Percentiles rank a stretch among this genome's conserved stretches.
These are phyloP conservation scores for Lineus longissimus DNA, from an alignment of 1,140 invertebrate species.

Conservation along the genomic window DNA sequence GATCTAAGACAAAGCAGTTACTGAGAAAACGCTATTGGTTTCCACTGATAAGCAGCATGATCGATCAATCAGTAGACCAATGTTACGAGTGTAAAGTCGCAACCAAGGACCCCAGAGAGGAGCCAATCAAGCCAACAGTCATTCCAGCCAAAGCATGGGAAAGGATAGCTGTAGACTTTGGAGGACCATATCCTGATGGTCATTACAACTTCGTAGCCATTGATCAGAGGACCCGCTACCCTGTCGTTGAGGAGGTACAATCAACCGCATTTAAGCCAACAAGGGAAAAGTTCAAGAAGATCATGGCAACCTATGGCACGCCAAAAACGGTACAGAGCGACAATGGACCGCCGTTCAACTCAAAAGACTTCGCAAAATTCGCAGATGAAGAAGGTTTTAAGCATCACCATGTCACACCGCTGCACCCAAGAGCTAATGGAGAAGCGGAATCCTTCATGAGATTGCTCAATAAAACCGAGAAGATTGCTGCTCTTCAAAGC, in stretches of 20 bases:
- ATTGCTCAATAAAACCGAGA: conserved; percentile 11
- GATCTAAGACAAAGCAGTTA: conserved; percentile 25
- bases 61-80: conserved; percentile 17
- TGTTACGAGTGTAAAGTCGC: conserved; percentile 23
- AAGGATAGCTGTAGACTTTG: conserved; percentile 29
- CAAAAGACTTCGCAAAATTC: background rate
- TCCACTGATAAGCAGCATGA: conserved; percentile 16
- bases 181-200: conserved; percentile 21
- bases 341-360: background rate
- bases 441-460: conserved; percentile 15
- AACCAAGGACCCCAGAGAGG: no score
- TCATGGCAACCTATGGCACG: background rate
- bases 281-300: background rate
- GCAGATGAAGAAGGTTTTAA: background rate
- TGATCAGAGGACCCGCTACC: conserved; percentile 31
- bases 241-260: conserved; percentile 20
- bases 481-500: conserved; percentile 11
- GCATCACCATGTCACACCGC: background rate
- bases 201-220: no score
- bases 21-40: conserved; percentile 25
- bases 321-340: background rate
- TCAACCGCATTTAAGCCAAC: conserved; percentile 13
- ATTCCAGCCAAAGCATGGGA: conserved; percentile 25
- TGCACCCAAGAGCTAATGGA: no score
- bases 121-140: background rate